Evolutionary conservation across 2,888 invertebrate genomes (phyloP), one percentile per base, ranked within the genome.

Genomic region (Halictus ligatus): DNA sequence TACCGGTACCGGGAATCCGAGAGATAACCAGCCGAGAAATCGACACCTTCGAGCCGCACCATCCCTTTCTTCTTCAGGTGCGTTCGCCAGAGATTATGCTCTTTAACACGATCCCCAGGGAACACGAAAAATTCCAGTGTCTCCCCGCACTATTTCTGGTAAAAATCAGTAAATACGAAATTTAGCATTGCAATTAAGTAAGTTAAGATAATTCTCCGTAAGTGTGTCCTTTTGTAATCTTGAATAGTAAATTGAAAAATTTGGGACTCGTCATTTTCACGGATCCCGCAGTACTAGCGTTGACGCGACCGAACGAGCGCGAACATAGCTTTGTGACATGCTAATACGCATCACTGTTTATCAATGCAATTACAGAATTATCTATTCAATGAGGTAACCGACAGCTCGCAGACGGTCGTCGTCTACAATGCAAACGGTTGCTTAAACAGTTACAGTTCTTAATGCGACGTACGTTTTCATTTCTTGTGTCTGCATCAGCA

Each of bases 1-100:
- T 84, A 78, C 58, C n/a, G 64, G 8, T 81, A 76, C 84, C 58
- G 21, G 13, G 85, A 84, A 84, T 43, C 46, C 71, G 79, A 6
- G 25, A 79, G 84, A 85, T 84, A 84, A 79, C 46, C 8, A 29
- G 21, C 35, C 10, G 48, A 29, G 83, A 29, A 74, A 60, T 50
- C 40, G 43, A 75, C 50, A 21, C 69, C 40, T 12, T 1, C 69
- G 8, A 0, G 8, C 21, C 12, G 18, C 0, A 1, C 12, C 40
- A 10, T 40, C 40, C 2, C 21, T 10, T 18, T 21, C 40, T 40
- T 21, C 21, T 35, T 69, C 21, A 40, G 69, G 69, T 69, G 40
- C 69, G 67, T 69, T 21, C 4, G 40, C 35, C 12, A 10, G 1
- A 21, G 40, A 29, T 64, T 35, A 21, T 1, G 40, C 5, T 40